Evolutionary conservation across 2,797 vertebrate species (phyloP).

Genomic region (Basileuterus tristriatus): DNA sequence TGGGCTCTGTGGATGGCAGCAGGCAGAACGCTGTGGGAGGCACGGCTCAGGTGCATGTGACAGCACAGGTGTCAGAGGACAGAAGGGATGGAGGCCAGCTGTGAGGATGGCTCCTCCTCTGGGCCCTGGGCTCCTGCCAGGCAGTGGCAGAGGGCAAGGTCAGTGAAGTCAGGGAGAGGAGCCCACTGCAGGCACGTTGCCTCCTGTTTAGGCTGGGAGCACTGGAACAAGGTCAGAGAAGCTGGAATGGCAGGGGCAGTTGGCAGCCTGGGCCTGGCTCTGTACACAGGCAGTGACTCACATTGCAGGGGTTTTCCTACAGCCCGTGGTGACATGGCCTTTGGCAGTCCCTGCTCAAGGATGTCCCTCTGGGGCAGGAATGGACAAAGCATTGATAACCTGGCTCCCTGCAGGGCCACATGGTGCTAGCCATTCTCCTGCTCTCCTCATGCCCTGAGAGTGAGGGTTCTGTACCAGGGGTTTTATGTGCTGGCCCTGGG

Average conservation of each 20-base stretch:
- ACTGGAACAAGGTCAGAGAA: neutral
- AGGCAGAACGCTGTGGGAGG: neutral
- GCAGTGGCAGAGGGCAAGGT: neutral
- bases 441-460: neutral
- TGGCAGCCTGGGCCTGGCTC: neutral
- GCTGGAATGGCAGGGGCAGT: neutral
- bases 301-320: neutral
- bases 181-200: rapidly evolving
- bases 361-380: neutral
- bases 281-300: neutral
- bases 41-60: rapidly evolving
- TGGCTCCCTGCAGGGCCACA: neutral
- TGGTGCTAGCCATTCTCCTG: neutral
- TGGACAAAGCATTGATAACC: neutral
- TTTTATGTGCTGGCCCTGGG: neutral
- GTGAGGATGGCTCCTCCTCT: neutral
- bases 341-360: neutral
- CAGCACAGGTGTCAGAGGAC: neutral
- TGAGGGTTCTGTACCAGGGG: neutral
- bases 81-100: neutral
- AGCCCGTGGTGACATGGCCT: neutral
- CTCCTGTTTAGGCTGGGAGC: neutral
- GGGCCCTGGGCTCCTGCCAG: neutral
- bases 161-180: neutral
- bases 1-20: rapidly evolving